Conservation (phyloP, 2,113 vertebrate species). For the Pseudois nayaur region DNA sequence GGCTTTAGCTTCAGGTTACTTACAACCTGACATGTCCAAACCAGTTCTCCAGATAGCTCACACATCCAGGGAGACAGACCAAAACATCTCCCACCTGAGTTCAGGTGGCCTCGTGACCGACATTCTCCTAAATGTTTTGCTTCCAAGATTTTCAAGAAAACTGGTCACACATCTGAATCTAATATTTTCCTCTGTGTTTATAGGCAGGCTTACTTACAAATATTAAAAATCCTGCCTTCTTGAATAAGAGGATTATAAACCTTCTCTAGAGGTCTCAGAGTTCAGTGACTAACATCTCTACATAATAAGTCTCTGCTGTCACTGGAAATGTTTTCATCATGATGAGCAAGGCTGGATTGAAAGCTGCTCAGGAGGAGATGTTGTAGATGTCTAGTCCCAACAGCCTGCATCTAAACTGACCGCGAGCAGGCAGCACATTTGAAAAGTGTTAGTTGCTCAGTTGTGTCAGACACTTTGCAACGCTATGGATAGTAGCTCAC, state of each 20-base stretch:
- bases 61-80: rapidly evolving
- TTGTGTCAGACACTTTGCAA: neutral
- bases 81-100: neutral
- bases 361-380: neutral
- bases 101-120: neutral
- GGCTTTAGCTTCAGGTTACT: neutral
- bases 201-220: slow-evolving; percentile 40
- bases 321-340: slow-evolving; percentile 1
- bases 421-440: neutral
- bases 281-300: slow-evolving; percentile 37
- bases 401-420: neutral
- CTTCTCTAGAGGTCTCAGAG: slow-evolving; percentile 31
- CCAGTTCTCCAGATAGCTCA: neutral
- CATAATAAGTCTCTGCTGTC: slow-evolving; percentile 15
- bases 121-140: neutral
- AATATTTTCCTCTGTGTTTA: neutral
- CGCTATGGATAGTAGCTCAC: neutral
- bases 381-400: neutral
- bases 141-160: slow-evolving; percentile 19
- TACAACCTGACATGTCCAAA: neutral
- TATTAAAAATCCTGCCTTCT: slow-evolving; percentile 28
- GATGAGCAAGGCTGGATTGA: neutral
- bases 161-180: neutral
- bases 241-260: slow-evolving; percentile 60
- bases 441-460: neutral